A percentile compares a stretch with the other conserved stretches of the same genome.
Conservation (phyloP, 2,113 vertebrate species). For the Ailuropoda melanoleuca region DNA sequence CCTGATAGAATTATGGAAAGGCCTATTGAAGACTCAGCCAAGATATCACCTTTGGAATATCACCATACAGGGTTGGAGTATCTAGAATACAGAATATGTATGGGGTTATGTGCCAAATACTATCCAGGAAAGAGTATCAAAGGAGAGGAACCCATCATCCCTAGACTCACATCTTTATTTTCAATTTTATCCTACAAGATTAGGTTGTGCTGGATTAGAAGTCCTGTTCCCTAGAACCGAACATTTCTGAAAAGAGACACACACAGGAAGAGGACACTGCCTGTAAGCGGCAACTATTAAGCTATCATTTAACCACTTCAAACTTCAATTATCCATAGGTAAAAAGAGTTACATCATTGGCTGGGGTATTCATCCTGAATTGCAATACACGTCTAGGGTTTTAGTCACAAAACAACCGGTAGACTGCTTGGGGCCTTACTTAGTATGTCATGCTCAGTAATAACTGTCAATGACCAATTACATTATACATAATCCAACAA, state of each 20-base stretch:
- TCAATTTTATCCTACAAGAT: neutral
- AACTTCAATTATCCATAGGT: neutral
- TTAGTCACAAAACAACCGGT: neutral
- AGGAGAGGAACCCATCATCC: neutral
- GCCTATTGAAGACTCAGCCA: neutral
- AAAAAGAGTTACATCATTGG: neutral
- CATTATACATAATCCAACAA: neutral
- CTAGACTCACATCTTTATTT: neutral
- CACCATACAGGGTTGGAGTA: no score
- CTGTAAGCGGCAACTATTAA: rapidly evolving
- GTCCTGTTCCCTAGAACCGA: neutral
- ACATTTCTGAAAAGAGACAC: neutral
- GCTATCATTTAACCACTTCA: neutral
- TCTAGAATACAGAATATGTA: neutral
- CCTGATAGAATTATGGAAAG: neutral
- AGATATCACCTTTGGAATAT: neutral
- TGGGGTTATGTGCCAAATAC: neutral
- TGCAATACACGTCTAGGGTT: neutral
- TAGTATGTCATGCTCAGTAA: neutral
- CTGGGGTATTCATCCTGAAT: neutral
- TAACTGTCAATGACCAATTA: neutral
- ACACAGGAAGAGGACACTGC: neutral
- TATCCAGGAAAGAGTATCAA: neutral
- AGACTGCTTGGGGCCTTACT: neutral
- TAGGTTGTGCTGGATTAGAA: neutral